Evolutionary conservation across 2,113 vertebrate genomes (phyloP), one percentile per base, ranked within the genome.

Genomic region (Coracopsis vasa): DNA sequence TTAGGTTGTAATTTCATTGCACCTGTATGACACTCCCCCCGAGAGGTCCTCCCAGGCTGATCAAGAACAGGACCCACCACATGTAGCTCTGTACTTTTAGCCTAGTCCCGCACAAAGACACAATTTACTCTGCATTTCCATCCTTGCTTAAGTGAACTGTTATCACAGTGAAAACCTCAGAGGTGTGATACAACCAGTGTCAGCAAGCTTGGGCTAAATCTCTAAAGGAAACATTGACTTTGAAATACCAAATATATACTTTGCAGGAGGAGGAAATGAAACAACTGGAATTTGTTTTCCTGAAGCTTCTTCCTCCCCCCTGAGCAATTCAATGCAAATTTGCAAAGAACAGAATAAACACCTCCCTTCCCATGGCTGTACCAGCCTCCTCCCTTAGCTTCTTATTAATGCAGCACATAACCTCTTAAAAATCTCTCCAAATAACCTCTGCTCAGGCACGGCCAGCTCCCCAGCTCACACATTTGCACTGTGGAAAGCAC

Each of bases 261-360:
- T 84, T 48, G n/a, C 13, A 45, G 15, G 39, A 83, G 50, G 28
- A 73, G 18, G 33, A 90, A 77, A 88, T 66, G 14, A 92, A 94
- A 92, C 64, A 93, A 92, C 29, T 47, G n/a, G 21, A 78, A 74
- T 39, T 92, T 90, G 88, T 94, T 88, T 94, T 94, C 60, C 67
- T 83, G 67, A 90, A 51, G 64, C 50, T 92, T 86, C 82, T 94
- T 92, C 80, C 80, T 88, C 75, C 88, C 88, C 91, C 72, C 42
- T 39, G 54, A 94, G 94, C 82, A 88, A 92, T 88, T 80, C 35
- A 80, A 92, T 91, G 83, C 91, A 94, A 95, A 95, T 95, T 58
- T 53, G 85, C 54, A 88, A 78, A 50, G 67, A 92, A 86, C 53
- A 94, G 94, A 93, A 95, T 80, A 58, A 88, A 95, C 90, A 29